These are phyloP conservation scores for Oreamnos americanus DNA, from an alignment of 2,113 vertebrate genomes.

Conservation along the genomic window DNA sequence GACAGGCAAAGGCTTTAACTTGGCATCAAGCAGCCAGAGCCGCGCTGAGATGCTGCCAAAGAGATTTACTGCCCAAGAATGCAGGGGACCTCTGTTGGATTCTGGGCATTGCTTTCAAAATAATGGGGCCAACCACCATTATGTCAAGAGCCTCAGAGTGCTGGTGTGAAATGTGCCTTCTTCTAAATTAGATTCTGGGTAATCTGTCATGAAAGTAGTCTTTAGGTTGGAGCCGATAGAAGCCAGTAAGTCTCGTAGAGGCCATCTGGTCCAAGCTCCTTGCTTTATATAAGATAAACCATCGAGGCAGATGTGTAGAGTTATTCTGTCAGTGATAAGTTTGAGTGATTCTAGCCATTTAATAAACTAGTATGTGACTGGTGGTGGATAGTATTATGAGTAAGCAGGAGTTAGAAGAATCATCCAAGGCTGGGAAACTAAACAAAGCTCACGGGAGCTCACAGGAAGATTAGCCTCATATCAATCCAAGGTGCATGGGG, in stretches of 20 bases:
- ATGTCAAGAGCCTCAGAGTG: not conserved
- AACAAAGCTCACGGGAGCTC: not conserved
- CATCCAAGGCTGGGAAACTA: not conserved
- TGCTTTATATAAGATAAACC: not conserved
- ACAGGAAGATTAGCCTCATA: not conserved
- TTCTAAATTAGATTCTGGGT: not conserved
- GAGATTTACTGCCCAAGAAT: constrained; percentile 16
- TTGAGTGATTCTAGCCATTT: not conserved
- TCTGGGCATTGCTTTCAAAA: constrained; percentile 22
- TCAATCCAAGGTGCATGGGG: not conserved
- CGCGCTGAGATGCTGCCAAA: not conserved
- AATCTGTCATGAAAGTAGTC: not conserved
- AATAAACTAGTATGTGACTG: not conserved
- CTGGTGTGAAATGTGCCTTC: not conserved
- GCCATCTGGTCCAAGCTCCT: not conserved
- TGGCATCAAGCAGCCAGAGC: not conserved
- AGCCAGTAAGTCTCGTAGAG: not conserved
- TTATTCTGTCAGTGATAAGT: not conserved
- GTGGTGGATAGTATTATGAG: not conserved
- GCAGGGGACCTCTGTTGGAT: not conserved
- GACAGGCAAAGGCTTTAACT: not conserved
- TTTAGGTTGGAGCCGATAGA: not conserved
- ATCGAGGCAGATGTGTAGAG: not conserved
- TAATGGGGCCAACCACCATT: not conserved
- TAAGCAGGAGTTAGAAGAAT: not conserved